phyloP scores from a whole-genome alignment of 2,113 vertebrate genomes.

The Lipotes vexillifer region DNA sequence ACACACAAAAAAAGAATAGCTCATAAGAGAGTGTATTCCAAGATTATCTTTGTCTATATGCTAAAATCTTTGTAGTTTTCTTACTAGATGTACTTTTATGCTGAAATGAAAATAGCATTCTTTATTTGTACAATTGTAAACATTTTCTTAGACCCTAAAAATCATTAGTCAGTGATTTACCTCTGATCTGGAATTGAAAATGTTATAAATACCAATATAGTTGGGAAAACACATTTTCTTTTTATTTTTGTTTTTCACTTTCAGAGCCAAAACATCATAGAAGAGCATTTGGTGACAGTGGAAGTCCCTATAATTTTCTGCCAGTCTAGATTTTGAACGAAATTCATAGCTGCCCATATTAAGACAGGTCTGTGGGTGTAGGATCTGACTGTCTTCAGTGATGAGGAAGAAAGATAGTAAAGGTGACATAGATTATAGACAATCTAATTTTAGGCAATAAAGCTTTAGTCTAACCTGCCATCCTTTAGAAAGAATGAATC shows the following conservation, averaged over 20 bases:
- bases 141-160: conserved; percentile 6
- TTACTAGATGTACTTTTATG: background rate
- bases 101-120: background rate
- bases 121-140: background rate
- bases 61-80: background rate
- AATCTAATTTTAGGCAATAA: background rate
- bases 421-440: background rate
- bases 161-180: background rate
- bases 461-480: background rate
- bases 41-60: background rate
- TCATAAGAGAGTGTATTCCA: background rate
- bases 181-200: background rate
- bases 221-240: background rate
- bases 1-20: too few species aligned
- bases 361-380: background rate
- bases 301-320: background rate
- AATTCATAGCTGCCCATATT: background rate
- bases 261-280: background rate
- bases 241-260: background rate
- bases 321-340: background rate
- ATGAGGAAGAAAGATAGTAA: background rate
- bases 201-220: background rate
- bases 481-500: background rate
- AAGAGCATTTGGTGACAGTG: background rate
- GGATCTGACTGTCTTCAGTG: background rate